Conservation (phyloP, 2,113 vertebrate genomes). For the Axis porcinus region DNA sequence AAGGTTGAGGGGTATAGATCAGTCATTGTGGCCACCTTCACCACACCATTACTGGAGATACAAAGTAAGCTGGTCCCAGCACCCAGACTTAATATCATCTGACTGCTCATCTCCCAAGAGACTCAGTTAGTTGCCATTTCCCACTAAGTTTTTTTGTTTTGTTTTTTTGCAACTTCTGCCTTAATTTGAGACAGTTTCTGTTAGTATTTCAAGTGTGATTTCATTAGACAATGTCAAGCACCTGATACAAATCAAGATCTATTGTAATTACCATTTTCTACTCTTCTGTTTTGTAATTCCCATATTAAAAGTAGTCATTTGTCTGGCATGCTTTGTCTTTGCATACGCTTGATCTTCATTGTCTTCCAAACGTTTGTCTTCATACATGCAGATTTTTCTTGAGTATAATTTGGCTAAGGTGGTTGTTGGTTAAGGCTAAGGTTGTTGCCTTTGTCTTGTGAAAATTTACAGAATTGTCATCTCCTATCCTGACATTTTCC, state of each 20-base stretch:
- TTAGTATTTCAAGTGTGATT: slow-evolving; percentile 43
- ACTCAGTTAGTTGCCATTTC: background rate
- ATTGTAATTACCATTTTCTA: background rate
- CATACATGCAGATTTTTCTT: background rate
- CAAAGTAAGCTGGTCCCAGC: background rate
- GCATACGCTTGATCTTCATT: background rate
- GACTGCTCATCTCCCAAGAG: background rate
- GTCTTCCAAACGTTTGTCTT: background rate
- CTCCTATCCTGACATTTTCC: background rate
- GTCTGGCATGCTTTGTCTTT: background rate
- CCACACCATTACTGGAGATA: background rate
- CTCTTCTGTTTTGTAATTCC: background rate
- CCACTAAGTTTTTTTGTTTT: background rate
- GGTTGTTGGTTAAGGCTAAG: background rate
- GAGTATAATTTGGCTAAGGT: background rate
- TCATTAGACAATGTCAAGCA: slow-evolving; percentile 18
- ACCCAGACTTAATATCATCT: background rate
- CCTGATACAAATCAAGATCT: slow-evolving; percentile 35
- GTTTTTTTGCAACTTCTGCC: background rate
- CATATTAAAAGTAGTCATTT: background rate
- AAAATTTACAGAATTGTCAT: slow-evolving; percentile 5
- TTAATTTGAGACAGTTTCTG: background rate
- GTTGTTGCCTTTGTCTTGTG: background rate
- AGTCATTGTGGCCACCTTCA: background rate
- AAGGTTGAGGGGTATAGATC: background rate